These are phyloP conservation scores for Tyto alba DNA, from an alignment of 2,113 vertebrate genomes.

Conservation along the genomic window DNA sequence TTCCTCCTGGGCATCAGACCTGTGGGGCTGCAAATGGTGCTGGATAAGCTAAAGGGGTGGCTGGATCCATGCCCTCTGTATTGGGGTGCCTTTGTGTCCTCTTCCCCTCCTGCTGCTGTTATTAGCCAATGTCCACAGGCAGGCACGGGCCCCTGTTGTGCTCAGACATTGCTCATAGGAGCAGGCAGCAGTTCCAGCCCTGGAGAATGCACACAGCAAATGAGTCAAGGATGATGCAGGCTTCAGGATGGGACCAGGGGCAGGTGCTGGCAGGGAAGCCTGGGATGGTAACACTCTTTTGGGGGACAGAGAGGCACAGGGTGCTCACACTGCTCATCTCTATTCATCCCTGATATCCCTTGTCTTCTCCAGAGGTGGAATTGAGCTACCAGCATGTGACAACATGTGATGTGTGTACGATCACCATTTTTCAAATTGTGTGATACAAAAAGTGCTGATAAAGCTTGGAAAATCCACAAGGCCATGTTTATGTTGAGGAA, in stretches of 20 bases:
- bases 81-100: neutral
- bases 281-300: neutral
- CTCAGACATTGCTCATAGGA: neutral
- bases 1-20: neutral
- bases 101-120: neutral
- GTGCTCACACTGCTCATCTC: neutral
- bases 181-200: neutral
- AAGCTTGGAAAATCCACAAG: neutral
- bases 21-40: fast-evolving
- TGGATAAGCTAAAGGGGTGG: neutral
- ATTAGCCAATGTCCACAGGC: fast-evolving
- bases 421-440: neutral
- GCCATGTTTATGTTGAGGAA: neutral
- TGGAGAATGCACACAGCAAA: neutral
- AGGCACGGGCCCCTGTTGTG: neutral
- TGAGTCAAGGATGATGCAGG: neutral
- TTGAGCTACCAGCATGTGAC: neutral
- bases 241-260: fast-evolving
- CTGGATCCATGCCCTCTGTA: neutral
- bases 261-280: neutral
- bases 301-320: neutral
- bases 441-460: neutral
- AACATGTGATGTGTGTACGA: neutral
- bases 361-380: neutral
- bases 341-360: neutral